phyloP scores from a whole-genome alignment of 2,113 vertebrate species.

The Piaya cayana region DNA sequence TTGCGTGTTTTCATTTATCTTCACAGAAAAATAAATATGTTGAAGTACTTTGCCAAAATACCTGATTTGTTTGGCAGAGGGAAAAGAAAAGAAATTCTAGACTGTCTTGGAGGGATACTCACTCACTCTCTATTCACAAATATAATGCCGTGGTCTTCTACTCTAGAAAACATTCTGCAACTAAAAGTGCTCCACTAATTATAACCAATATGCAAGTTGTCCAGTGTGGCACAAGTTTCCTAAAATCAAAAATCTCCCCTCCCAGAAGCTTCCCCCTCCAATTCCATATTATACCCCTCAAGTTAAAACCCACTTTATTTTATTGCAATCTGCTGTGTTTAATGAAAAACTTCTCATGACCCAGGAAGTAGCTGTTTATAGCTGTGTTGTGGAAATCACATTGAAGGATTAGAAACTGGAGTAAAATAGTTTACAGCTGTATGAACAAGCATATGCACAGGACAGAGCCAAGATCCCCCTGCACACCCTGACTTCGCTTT shows the following conservation, averaged over 20 bases:
- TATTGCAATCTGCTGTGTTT: constrained; percentile 58
- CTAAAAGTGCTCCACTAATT: neutral
- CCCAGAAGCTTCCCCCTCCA: neutral
- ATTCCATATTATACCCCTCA: constrained; percentile 20
- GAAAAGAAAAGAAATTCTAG: neutral
- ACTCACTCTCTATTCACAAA: neutral
- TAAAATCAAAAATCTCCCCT: neutral
- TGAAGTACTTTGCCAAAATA: neutral
- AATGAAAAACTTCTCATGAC: constrained; percentile 71
- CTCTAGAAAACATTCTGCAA: neutral
- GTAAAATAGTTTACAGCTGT: constrained; percentile 57
- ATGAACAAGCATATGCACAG: neutral
- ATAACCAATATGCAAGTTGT: neutral
- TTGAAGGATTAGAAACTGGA: constrained; percentile 67
- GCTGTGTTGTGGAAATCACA: constrained; percentile 74
- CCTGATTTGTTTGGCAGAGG: neutral
- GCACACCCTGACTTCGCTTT: constrained; percentile 8
- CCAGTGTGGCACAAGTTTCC: neutral
- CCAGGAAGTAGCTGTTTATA: constrained; percentile 71
- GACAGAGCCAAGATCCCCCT: neutral
- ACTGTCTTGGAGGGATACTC: neutral
- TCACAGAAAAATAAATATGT: neutral
- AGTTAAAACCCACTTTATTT: constrained; percentile 65
- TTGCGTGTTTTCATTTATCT: neutral
- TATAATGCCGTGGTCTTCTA: neutral